Conservation (phyloP, 2,888 invertebrate species). For the Fragum whitleyi region DNA sequence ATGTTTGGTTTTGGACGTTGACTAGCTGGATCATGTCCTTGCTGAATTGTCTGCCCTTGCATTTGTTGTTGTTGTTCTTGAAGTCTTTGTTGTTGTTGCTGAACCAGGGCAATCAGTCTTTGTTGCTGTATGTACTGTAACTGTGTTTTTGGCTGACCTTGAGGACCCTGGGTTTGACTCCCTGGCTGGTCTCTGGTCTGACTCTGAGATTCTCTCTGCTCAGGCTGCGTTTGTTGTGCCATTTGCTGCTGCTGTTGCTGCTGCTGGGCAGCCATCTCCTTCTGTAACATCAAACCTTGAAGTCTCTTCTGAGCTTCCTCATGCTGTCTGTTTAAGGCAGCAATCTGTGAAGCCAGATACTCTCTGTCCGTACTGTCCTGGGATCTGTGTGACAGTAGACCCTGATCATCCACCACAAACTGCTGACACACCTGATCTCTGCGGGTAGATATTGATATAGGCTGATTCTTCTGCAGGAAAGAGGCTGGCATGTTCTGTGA, state of each 20-base stretch:
- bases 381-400: conserved; percentile 40
- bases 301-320: conserved; percentile 79
- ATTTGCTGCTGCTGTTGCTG: conserved; percentile 27
- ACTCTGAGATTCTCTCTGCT: conserved; percentile 59
- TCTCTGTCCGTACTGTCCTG: conserved; percentile 53
- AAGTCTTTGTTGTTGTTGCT: conserved; percentile 58
- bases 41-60: conserved; percentile 16
- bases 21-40: conserved; percentile 11
- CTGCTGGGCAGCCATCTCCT: conserved; percentile 1
- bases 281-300: conserved; percentile 64
- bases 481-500: conserved; percentile 38
- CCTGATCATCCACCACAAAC: conserved; percentile 21
- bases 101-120: conserved; percentile 56
- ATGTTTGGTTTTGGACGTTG: conserved; percentile 11
- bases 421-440: conserved; percentile 41
- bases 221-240: conserved; percentile 2
- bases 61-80: conserved; percentile 49
- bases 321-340: conserved; percentile 80
- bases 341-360: conserved; percentile 77
- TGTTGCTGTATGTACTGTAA: conserved; percentile 57
- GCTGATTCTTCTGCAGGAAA: conserved; percentile 46
- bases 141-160: conserved; percentile 56
- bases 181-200: conserved; percentile 15
- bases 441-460: conserved; percentile 39
- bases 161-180: conserved; percentile 40